These are phyloP conservation scores for Phenacoccus solenopsis DNA, from an alignment of 1,140 invertebrate species.

Conservation along the genomic window DNA sequence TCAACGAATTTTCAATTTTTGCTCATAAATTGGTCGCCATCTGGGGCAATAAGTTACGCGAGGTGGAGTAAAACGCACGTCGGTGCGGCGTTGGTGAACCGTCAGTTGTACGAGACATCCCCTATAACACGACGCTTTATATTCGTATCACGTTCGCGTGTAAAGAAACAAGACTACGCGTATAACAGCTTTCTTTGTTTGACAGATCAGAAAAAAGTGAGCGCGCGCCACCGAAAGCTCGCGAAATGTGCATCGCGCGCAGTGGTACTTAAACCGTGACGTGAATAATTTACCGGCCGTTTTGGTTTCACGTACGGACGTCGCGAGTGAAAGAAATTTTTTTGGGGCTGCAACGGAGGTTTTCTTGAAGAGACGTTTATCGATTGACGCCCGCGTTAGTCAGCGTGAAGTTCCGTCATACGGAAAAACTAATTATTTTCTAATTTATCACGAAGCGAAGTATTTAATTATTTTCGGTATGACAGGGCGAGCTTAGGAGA, in stretches of 20 bases:
- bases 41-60: too few species aligned
- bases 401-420: neutral
- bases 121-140: neutral
- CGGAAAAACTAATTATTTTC: constrained; percentile 3
- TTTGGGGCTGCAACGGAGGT: neutral
- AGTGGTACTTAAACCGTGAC: neutral
- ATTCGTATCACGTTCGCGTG: neutral
- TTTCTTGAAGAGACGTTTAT: neutral
- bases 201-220: neutral
- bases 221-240: too few species aligned
- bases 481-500: neutral
- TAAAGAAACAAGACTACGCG: neutral
- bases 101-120: neutral
- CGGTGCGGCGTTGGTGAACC: neutral
- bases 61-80: too few species aligned
- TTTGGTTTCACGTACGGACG: neutral
- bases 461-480: neutral
- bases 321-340: too few species aligned
- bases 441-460: neutral
- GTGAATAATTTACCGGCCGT: neutral
- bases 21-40: too few species aligned
- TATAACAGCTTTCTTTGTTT: constrained; percentile 3
- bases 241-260: neutral
- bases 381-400: neutral
- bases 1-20: too few species aligned